Evolutionary conservation across 2,797 vertebrate species (phyloP), one percentile per base, ranked within the genome.

Genomic region (Myotis vivesi): DNA sequence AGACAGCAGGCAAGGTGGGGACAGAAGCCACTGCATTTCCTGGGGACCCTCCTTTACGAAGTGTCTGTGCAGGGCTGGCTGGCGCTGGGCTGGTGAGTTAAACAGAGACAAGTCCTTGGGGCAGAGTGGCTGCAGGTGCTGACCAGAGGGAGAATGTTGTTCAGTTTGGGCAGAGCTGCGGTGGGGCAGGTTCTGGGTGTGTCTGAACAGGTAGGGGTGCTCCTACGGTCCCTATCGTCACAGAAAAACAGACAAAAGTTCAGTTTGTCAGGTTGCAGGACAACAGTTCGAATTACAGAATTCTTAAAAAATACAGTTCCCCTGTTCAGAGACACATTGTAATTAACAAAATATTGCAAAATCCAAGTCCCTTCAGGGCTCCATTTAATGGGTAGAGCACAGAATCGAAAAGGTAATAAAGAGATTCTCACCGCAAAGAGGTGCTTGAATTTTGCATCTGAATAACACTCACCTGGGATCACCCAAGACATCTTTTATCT

Each of bases 351-450:
- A 92, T 91, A 94, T 80, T 93, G 92, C 57, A 75, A 94, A 96
- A 95, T 89, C 19, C 0, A 95, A 95, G 83, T 79, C 36, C 94
- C 87, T 95, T 88, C 30, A 57, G 92, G 94, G 94, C 64, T 84
- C 87, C 86, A 76, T 93, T 95, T 95, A 97, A 94, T 95, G 89
- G 95, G 36, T 72, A 91, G 91, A 95, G 92, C 81, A 92, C 68
- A 94, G 91, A 95, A 94, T 92, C 94, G 87, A 91, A 95, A 96
- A 96, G 91, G 68, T 77, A 95, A 94, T 94, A 94, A 96, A 89
- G 79, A 96, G 81, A 59, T 75, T 91, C 57, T 96, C 13, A 41
- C 51, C 90, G 9, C 76, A 95, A 95, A 96, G 81, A 25, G 57
- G 53, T 79, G 38, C 80, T 94, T 69, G 57, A 72, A 69, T 95